These are phyloP conservation scores for Apeira syringaria DNA, from an alignment of 2,888 invertebrate genomes.

Conservation along the genomic window DNA sequence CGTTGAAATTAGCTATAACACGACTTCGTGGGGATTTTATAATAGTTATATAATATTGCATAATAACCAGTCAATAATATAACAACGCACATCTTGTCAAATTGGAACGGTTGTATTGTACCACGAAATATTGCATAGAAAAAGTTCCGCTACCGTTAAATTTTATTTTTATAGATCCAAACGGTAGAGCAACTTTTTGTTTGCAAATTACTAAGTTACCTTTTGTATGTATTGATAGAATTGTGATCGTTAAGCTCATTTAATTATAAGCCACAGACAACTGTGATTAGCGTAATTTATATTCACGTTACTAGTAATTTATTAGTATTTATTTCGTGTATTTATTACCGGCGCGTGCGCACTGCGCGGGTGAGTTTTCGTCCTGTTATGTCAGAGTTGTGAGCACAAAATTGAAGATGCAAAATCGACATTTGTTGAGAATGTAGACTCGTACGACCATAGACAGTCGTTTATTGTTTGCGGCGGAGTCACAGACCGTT, in stretches of 20 bases:
- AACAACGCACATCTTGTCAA: background rate
- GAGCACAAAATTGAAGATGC: constrained; percentile 70
- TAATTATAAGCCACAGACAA: constrained; percentile 50
- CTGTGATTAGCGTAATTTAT: constrained; percentile 58
- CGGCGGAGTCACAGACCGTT: constrained; percentile 44
- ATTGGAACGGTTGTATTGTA: background rate
- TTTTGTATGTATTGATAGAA: constrained; percentile 23
- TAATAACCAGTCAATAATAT: background rate
- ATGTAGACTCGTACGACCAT: constrained; percentile 56
- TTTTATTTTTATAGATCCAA: background rate
- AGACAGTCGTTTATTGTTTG: constrained; percentile 17
- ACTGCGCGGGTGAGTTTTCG: constrained; percentile 67
- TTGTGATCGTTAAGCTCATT: constrained; percentile 69
- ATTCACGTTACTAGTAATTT: constrained; percentile 46
- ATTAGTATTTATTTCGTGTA: constrained; percentile 69
- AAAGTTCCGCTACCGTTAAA: constrained; percentile 7
- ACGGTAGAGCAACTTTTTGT: constrained; percentile 3
- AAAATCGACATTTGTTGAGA: constrained; percentile 74
- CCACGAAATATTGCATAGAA: too few species aligned
- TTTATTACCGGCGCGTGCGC: constrained; percentile 62
- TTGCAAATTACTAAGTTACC: constrained; percentile 17
- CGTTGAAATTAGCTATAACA: background rate
- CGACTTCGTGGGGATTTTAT: too few species aligned
- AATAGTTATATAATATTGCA: background rate
- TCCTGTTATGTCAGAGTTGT: constrained; percentile 77